Evolutionary conservation across 2,888 invertebrate genomes (phyloP), one percentile per base, ranked within the genome.

Genomic region (Tiliacea aurago): DNA sequence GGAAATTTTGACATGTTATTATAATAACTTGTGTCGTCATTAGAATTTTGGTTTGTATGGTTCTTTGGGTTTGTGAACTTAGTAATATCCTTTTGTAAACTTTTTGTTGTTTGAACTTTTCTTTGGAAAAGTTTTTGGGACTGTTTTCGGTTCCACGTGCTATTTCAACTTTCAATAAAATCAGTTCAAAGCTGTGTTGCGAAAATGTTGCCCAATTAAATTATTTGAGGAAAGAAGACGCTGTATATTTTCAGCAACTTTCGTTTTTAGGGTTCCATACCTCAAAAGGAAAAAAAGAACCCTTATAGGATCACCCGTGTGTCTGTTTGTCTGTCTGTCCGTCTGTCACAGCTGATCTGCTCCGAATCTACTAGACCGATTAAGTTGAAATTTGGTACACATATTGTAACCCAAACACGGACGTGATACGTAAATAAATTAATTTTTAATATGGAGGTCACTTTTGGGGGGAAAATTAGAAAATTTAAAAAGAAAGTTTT

Each of bases 1-100:
- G 68, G 65, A 74, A 67, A 75, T 81, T 81, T 78, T 77, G 77
- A 63, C 68, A 47, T 58, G 69, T 64, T 70, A 83, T 77, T 59
- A 67, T 73, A 59, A 76, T 73, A 80, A 83, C 49, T 84, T 77
- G 55, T 73, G 53, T 51, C 28, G 53, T 75, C 70, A 66, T 81
- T 69, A 69, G 62, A 75, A 58, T 84, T 63, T 69, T 20, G 49
- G 53, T 69, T 55, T 56, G 56, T 59, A 37, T 65, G 45, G 6
- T 68, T 23, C 18, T 51, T 64, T 62, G n/a, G 11, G 33, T 2
- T 58, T 55, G 53, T 78, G 51, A 37, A 23, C n/a, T 68, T 51
- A 15, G 58, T 53, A 23, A 5, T 37, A 9, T n/a, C n/a, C n/a
- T 55, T 72, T 78, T 67, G 33, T 23, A 33, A 20, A n/a, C 18